Conservation (phyloP, 2,797 vertebrate genomes). For the Gymnodraco acuticeps region DNA sequence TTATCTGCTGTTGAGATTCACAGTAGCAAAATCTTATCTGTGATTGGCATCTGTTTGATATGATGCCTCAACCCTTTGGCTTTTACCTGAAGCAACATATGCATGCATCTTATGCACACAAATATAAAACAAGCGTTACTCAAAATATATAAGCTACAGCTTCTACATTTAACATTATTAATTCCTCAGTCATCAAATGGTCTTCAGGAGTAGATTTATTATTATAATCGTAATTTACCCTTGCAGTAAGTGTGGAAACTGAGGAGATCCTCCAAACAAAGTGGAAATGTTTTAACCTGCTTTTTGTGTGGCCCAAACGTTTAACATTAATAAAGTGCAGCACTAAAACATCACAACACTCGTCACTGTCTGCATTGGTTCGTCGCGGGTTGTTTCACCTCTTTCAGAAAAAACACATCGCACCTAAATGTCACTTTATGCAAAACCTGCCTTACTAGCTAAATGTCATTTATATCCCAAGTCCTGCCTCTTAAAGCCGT, state of each 20-base stretch:
- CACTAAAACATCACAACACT: conserved; percentile 72
- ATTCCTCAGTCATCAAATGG: neutral
- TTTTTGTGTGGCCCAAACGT: conserved; percentile 15
- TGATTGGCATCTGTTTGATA: conserved; percentile 5
- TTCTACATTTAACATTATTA: neutral
- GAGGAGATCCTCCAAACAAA: conserved; percentile 12
- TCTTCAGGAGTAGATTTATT: neutral
- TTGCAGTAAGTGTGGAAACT: neutral
- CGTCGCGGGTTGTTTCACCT: conserved; percentile 41
- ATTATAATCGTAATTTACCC: neutral
- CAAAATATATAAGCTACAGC: neutral
- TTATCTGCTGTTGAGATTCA: conserved; percentile 3
- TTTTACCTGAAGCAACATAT: neutral
- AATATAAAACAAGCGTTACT: neutral
- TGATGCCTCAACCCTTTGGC: neutral
- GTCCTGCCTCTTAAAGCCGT: conserved; percentile 69
- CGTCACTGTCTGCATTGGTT: conserved; percentile 49
- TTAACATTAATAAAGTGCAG: conserved; percentile 61
- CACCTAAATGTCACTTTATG: conserved; percentile 77
- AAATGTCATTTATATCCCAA: conserved; percentile 82
- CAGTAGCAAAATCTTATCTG: neutral
- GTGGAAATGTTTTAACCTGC: conserved; percentile 10
- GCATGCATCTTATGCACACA: neutral
- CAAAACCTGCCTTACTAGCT: conserved; percentile 71
- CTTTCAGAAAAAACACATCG: conserved; percentile 43